Conservation (phyloP, 1,140 invertebrate species). For the Procambarus clarkii region DNA sequence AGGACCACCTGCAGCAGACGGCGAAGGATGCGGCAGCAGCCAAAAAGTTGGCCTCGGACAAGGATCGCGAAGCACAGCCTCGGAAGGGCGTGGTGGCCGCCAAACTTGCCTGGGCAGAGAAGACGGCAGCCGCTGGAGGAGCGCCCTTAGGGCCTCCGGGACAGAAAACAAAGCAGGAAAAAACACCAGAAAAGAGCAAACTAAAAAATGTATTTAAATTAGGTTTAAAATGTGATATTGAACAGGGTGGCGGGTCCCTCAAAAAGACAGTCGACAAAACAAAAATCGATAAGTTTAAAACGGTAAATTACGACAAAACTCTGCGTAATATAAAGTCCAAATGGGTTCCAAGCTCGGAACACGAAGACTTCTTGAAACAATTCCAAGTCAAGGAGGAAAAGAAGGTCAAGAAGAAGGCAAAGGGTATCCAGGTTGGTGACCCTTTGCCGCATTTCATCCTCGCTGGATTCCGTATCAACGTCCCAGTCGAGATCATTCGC, state of each 20-base stretch:
- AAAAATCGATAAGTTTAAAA: constrained; percentile 87
- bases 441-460: constrained; percentile 72
- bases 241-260: constrained; percentile 47
- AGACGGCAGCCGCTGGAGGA: constrained; percentile 14
- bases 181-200: constrained; percentile 64
- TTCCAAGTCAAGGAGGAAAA: constrained; percentile 48
- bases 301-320: constrained; percentile 91
- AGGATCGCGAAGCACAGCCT: constrained; percentile 62
- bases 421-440: constrained; percentile 72
- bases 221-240: constrained; percentile 70
- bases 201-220: constrained; percentile 71
- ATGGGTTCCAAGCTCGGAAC: constrained; percentile 74
- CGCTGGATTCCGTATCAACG: constrained; percentile 67
- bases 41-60: constrained; percentile 35
- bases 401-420: constrained; percentile 67
- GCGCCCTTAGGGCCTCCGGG: background rate
- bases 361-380: constrained; percentile 48
- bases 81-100: constrained; percentile 56
- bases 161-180: constrained; percentile 42
- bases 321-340: constrained; percentile 89
- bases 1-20: constrained; percentile 12
- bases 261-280: constrained; percentile 80
- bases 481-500: constrained; percentile 68
- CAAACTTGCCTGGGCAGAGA: constrained; percentile 65
- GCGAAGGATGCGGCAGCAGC: constrained; percentile 31